Evolutionary conservation across 1,140 invertebrate species (phyloP), one percentile per base, ranked within the genome.

Genomic region (Aricia agestis): DNA sequence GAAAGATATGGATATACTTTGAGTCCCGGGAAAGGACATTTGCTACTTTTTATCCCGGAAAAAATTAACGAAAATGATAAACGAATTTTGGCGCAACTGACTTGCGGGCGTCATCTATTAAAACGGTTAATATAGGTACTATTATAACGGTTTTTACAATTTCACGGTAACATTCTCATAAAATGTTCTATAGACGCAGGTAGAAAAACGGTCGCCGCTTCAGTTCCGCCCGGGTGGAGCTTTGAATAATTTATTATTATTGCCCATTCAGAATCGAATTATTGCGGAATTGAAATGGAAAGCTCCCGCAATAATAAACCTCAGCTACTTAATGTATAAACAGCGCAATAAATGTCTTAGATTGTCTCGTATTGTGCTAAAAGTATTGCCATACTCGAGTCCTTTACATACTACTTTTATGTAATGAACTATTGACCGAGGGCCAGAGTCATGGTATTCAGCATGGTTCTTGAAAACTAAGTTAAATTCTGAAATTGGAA

Each of bases 241-340:
- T 17, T 66, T 70, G 72, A 73, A 73, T 73, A 73, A 73, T 73
- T 69, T 73, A 69, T 73, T 70, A 70, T 67, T 69, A 73, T 70
- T 66, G 65, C 67, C 36, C 65, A 65, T 52, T 66, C 72, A 65
- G 68, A 70, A 73, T 73, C 65, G 68, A 67, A 63, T 73, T 70
- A 70, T 70, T 67, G 58, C 72, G 65, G 68, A 69, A 70, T 71
- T 66, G 25, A 66, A 69, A 70, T 61, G 57, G 68, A 70, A 73
- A 70, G 68, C 31, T 70, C 69, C 69, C 66, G 52, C 41, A n/a
- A 59, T 41, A 63, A 59, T 59, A 59, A 59, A 59, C 11, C 58
- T 59, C 59, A n/a, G 17, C 18, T 63, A 19, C 45, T 52, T 52
- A 52, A 52, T 52, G 1, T 15, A 15, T 11, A 42, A 42, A 11